Conservation (phyloP, 2,113 vertebrate species). For the Oenanthe oenanthe region DNA sequence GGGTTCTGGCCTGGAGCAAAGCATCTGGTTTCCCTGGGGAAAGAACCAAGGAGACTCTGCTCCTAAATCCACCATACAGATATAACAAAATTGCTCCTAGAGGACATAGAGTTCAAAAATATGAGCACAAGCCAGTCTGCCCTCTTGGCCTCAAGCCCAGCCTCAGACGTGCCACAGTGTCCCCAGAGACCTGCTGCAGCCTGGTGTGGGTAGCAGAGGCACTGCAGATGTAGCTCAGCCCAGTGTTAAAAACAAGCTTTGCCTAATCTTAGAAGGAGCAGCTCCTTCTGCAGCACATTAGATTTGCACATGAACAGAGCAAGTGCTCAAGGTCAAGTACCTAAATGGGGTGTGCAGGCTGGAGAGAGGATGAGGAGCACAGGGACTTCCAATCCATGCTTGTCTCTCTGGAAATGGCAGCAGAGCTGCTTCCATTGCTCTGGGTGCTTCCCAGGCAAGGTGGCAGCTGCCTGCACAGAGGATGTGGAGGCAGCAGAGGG, state of each 20-base stretch:
- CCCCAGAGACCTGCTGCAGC: neutral
- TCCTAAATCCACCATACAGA: neutral
- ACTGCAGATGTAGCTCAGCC: neutral
- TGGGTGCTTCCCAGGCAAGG: neutral
- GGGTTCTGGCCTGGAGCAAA: neutral
- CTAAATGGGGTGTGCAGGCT: rapidly evolving
- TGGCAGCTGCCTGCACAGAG: neutral
- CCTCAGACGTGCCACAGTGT: rapidly evolving
- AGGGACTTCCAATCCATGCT: neutral
- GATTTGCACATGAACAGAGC: neutral
- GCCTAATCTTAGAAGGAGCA: neutral
- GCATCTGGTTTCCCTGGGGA: neutral
- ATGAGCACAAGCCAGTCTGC: rapidly evolving
- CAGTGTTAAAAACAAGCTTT: neutral
- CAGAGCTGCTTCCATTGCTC: neutral
- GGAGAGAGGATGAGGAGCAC: neutral
- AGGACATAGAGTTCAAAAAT: neutral
- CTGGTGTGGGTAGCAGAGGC: neutral
- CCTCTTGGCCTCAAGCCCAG: neutral
- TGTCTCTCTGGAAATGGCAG: neutral
- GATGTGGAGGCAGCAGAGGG: rapidly evolving
- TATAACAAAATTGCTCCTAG: neutral
- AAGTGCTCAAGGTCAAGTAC: neutral
- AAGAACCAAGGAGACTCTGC: neutral
- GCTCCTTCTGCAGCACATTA: neutral